Evolutionary conservation across 2,888 invertebrate genomes (phyloP), one percentile per base, ranked within the genome.

Genomic region (Rhagophthalmus giganteus): DNA sequence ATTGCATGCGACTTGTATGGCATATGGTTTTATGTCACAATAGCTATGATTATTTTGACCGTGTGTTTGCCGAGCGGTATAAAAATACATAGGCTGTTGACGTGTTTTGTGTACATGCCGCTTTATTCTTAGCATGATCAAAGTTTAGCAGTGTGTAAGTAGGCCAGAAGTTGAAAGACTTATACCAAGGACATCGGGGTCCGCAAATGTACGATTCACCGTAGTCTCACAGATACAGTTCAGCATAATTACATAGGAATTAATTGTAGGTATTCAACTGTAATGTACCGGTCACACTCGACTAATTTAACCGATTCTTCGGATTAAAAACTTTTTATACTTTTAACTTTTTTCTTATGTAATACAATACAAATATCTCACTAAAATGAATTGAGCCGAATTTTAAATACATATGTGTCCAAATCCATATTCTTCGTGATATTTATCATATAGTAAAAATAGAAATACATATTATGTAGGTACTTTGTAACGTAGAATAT

Each of bases 111-210:
- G 28, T 27, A 46, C 38, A 46, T 56, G 55, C 69, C 68, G 69
- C 69, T 62, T 60, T 59, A 56, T 52, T 53, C 54, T 57, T 60
- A 67, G 62, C 55, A 61, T 64, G 66, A 55, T 60, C 60, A 54
- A 52, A 55, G 57, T 60, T 52, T 58, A 57, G 61, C 50, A 58
- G 55, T 51, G 53, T 61, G 59, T 66, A 75, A 76, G 74, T 76
- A 73, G 76, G 76, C 72, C 75, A 75, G 66, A 72, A 75, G 76
- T 75, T 76, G 76, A 76, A 76, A 75, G 75, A 74, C 89, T 6
- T 92, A 91, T 1, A 81, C 91, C 16, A 91, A 94, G 68, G 85
- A 90, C 65, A 87, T 94, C 55, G 78, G 81, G 25, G 84, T 66
- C 65, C 63, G 71, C 69, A 68, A 67, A 68, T 63, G 66, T 69